These are phyloP conservation scores for Tetramorium simillimum DNA, from an alignment of 1,140 invertebrate species.

Conservation along the genomic window DNA sequence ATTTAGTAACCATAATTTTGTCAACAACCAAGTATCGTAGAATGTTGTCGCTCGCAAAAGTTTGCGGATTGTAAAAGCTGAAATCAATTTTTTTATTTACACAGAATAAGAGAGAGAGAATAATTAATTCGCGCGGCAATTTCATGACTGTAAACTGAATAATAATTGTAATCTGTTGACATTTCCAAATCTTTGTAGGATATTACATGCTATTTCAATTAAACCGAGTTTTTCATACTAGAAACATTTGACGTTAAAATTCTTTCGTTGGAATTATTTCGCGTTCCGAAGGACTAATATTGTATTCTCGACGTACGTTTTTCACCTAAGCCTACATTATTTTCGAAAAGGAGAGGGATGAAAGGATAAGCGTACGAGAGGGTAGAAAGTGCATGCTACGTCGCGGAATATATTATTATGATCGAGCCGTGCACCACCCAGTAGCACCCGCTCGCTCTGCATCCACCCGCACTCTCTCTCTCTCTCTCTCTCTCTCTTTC, in stretches of 20 bases:
- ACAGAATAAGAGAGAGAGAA: no score
- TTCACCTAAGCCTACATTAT: not conserved
- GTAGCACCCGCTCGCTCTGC: conserved; percentile 16
- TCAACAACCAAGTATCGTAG: not conserved
- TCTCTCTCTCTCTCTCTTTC: not conserved
- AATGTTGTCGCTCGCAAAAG: not conserved
- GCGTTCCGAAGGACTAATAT: not conserved
- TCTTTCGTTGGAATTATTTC: not conserved
- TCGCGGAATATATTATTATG: conserved; percentile 32
- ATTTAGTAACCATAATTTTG: not conserved
- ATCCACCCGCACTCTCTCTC: not conserved
- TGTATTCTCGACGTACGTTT: no score
- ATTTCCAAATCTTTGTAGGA: not conserved
- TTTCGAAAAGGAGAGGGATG: not conserved
- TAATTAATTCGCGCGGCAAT: not conserved
- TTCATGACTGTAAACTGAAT: not conserved
- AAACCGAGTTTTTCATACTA: not conserved
- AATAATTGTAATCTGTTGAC: not conserved
- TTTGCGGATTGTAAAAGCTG: not conserved
- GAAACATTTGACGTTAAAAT: not conserved
- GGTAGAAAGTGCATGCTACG: conserved; percentile 21
- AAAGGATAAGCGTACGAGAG: not conserved
- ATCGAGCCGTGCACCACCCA: conserved; percentile 67
- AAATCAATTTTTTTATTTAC: not conserved
- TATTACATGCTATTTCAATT: not conserved